phyloP scores from a whole-genome alignment of 2,888 invertebrate species.

The Drosophila austrosaltans region DNA sequence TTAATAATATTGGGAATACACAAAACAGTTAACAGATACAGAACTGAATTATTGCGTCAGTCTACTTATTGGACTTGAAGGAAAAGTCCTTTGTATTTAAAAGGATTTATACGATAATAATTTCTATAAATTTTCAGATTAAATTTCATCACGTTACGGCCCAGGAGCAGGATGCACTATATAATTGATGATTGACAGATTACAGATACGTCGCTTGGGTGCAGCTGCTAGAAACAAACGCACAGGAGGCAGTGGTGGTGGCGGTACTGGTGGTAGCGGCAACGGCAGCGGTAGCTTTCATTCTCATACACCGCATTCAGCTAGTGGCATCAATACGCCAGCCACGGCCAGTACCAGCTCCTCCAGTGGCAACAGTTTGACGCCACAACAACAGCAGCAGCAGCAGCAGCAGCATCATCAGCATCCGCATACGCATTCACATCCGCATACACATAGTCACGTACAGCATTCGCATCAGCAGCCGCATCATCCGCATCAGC shows the following conservation, averaged over 20 bases:
- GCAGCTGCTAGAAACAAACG: conserved; percentile 78
- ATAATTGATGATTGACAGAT: conserved; percentile 80
- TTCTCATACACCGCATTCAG: conserved; percentile 39
- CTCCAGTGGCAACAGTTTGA: conserved; percentile 69
- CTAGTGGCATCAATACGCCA: conserved; percentile 66
- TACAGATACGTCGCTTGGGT: conserved; percentile 80
- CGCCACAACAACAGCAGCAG: conserved; percentile 62
- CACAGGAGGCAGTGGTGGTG: conserved; percentile 47
- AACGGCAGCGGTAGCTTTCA: conserved; percentile 51
- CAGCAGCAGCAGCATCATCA: conserved; percentile 51
- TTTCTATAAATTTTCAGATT: no score
- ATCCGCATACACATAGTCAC: conserved; percentile 47
- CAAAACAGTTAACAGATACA: no score
- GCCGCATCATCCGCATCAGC: conserved; percentile 29
- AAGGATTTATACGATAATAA: no score
- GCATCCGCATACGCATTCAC: conserved; percentile 40
- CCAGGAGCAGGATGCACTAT: conserved; percentile 57
- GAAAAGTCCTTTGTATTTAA: no score
- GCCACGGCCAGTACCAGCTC: conserved; percentile 75
- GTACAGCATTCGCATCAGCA: conserved; percentile 29
- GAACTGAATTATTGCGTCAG: no score
- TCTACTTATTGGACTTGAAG: no score
- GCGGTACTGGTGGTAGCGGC: conserved; percentile 2
- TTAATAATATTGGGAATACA: no score
- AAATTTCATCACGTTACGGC: conserved; percentile 19